These are phyloP conservation scores for Leucophenga varia DNA, from an alignment of 1,140 invertebrate species.

Conservation along the genomic window DNA sequence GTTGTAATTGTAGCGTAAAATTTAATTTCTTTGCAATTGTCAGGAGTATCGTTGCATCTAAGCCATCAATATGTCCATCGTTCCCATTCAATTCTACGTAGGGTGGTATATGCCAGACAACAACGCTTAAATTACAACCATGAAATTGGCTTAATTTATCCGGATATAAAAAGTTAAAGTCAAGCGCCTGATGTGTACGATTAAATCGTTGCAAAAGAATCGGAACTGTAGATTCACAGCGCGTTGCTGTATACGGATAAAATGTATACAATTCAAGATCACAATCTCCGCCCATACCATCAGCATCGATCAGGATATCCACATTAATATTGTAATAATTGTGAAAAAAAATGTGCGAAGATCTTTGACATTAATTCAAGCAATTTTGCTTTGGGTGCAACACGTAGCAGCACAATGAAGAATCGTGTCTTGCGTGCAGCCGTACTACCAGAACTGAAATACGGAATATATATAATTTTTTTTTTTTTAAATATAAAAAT, in stretches of 20 bases:
- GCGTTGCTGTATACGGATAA: conserved; percentile 11
- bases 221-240: conserved; percentile 10
- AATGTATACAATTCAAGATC: conserved; percentile 18
- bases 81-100: conserved; percentile 12
- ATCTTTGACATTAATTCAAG: no score
- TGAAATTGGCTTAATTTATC: conserved; percentile 20
- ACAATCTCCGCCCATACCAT: no score
- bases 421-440: no score
- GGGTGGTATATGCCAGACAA: conserved; percentile 32
- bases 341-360: no score
- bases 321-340: no score
- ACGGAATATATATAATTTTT: no score
- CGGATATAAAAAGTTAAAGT: conserved; percentile 10
- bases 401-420: no score
- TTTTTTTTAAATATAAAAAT: no score
- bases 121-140: conserved; percentile 25
- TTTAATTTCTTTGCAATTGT: conserved; percentile 23
- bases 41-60: conserved; percentile 24
- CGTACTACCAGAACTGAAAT: no score
- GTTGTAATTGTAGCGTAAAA: conserved; percentile 18
- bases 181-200: no score
- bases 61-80: conserved; percentile 10
- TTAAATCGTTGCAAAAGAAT: conserved; percentile 10
- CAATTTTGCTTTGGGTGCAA: no score
- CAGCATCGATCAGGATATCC: no score